These are phyloP conservation scores for Poecilia latipinna DNA, from an alignment of 2,113 vertebrate species.

Conservation along the genomic window DNA sequence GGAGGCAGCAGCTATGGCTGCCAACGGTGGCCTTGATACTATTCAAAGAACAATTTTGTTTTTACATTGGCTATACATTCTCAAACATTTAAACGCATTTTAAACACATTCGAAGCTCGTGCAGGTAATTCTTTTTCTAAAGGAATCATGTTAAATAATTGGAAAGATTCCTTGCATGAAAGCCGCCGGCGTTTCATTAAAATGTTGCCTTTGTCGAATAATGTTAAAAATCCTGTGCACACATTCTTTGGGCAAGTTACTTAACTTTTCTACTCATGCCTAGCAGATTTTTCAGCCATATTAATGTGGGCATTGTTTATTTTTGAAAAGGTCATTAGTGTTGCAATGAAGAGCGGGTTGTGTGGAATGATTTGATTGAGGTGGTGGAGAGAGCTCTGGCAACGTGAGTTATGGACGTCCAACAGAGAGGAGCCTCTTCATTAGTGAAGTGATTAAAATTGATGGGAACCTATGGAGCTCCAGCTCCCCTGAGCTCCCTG, in stretches of 20 bases:
- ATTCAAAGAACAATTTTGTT: too few species aligned
- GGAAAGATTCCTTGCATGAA: background rate
- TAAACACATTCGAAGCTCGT: too few species aligned
- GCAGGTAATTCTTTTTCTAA: background rate
- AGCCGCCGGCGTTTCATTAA: background rate
- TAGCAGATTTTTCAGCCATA: constrained; percentile 64
- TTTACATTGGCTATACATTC: too few species aligned
- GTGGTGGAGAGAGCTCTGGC: constrained; percentile 75
- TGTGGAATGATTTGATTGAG: constrained; percentile 80
- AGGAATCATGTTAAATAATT: background rate
- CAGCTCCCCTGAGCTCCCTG: constrained; percentile 75
- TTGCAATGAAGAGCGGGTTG: constrained; percentile 68
- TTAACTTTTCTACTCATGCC: constrained; percentile 69
- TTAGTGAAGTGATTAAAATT: constrained; percentile 86
- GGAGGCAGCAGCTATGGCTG: too few species aligned
- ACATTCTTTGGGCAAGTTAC: constrained; percentile 52
- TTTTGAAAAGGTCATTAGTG: constrained; percentile 80
- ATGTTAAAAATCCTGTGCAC: constrained; percentile 16
- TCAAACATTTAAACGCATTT: too few species aligned
- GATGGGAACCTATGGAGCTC: constrained; percentile 81
- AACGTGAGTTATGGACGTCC: constrained; percentile 85
- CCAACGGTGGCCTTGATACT: too few species aligned
- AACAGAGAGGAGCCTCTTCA: constrained; percentile 85
- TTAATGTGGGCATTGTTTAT: constrained; percentile 82
- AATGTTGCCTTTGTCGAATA: background rate